A percentile compares a stretch with the other conserved stretches of the same genome.
Conservation (phyloP, 2,113 vertebrate genomes). For the Pseudorectes ferrugineus region DNA sequence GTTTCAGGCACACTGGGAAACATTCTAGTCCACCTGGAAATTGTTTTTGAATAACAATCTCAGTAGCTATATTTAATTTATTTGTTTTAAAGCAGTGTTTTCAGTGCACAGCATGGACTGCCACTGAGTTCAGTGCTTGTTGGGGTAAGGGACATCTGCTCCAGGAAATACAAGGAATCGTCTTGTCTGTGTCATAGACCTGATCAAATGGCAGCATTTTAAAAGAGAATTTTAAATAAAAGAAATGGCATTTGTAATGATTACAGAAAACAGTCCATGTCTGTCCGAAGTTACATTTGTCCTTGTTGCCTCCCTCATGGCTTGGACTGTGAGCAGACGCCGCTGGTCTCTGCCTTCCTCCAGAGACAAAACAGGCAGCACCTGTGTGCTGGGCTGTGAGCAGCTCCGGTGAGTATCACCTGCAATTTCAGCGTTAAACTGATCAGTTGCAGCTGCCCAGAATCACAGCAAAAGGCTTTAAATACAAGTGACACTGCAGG, state of each 20-base stretch:
- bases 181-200: not conserved
- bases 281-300: not conserved
- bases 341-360: accelerated
- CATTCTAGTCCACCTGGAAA: not conserved
- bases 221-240: not conserved
- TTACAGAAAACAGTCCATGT: not conserved
- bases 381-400: not conserved
- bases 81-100: not conserved
- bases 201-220: not conserved
- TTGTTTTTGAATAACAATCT: not conserved
- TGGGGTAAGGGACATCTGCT: not conserved
- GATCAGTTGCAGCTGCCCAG: not conserved
- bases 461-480: not conserved
- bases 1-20: not conserved
- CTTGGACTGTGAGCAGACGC: not conserved
- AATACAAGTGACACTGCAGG: not conserved
- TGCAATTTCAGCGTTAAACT: not conserved
- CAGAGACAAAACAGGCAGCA: not conserved
- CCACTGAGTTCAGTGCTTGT: not conserved
- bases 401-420: not conserved
- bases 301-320: not conserved
- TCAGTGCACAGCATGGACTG: not conserved
- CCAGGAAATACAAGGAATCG: not conserved
- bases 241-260: not conserved
- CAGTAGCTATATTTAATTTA: not conserved